Evolutionary conservation across 1,140 invertebrate species (phyloP), one percentile per base, ranked within the genome.

Genomic region (Hypothenemus hampei): DNA sequence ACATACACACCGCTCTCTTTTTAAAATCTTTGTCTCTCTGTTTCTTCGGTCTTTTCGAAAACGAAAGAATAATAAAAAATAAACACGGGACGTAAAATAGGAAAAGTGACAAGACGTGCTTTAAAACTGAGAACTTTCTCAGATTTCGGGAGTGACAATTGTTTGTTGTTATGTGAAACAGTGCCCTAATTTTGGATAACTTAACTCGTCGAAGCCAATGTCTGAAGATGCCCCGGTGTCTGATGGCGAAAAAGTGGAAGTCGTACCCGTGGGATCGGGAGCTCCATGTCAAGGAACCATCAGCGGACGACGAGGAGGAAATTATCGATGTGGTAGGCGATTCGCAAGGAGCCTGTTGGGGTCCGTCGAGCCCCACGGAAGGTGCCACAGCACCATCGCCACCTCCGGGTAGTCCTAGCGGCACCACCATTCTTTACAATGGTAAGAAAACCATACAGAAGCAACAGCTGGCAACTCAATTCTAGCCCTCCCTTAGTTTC

Each of bases 171-270:
- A n/a, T n/a, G n/a, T n/a, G n/a, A n/a, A n/a, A n/a, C n/a, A n/a
- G n/a, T n/a, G n/a, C n/a, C n/a, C n/a, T n/a, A n/a, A n/a, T n/a
- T n/a, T n/a, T n/a, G n/a, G n/a, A n/a, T n/a, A n/a, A n/a, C n/a
- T n/a, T n/a, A n/a, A n/a, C n/a, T n/a, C n/a, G n/a, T n/a, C n/a
- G n/a, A n/a, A n/a, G n/a, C n/a, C n/a, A 43, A 57, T 57, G 54
- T 57, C 31, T 26, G 22, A 75, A 72, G 68, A 89, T 89, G 87
- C 87, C 87, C 73, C 85, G 86, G 69, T 89, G 86, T 77, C 80
- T 89, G 66, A 91, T 91, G 86, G 88, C 88, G 64, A 90, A 91
- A 74, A 91, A 91, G 78, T 90, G 87, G 87, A 91, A 90, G 80
- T 84, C 81, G 63, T 87, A 87, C 75, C 83, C 85, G 61, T 85